Conservation (phyloP, 2,113 vertebrate species). For the Nestor notabilis region DNA sequence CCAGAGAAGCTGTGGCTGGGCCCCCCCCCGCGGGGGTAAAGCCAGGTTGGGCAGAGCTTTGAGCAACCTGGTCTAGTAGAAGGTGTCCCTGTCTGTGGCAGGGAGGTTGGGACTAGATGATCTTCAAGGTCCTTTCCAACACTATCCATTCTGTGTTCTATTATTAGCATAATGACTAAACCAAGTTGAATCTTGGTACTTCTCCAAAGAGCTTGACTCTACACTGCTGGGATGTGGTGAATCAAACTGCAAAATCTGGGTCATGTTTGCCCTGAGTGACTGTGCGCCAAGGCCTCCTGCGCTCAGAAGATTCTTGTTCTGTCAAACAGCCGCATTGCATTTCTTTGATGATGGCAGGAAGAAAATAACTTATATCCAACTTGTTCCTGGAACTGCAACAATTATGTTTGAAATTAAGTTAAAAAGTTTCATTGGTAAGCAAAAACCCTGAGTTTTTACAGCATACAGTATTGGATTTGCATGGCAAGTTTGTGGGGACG, state of each 20-base stretch:
- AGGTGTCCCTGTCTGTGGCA: neutral
- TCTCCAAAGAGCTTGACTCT: neutral
- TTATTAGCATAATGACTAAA: neutral
- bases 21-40: neutral
- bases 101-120: neutral
- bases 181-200: neutral
- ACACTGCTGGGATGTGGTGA: neutral
- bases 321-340: neutral
- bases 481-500: fast-evolving
- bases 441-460: neutral
- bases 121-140: neutral
- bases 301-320: fast-evolving
- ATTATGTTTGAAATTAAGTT: neutral
- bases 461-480: fast-evolving
- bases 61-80: neutral
- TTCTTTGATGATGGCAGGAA: neutral
- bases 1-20: neutral
- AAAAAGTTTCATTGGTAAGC: neutral
- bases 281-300: fast-evolving
- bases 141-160: neutral
- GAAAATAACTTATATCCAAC: neutral
- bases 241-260: neutral
- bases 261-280: fast-evolving
- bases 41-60: neutral
- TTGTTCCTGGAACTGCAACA: neutral